These are phyloP conservation scores for Acrocephalus scirpaceus DNA, from an alignment of 2,797 vertebrate genomes.

Conservation along the genomic window DNA sequence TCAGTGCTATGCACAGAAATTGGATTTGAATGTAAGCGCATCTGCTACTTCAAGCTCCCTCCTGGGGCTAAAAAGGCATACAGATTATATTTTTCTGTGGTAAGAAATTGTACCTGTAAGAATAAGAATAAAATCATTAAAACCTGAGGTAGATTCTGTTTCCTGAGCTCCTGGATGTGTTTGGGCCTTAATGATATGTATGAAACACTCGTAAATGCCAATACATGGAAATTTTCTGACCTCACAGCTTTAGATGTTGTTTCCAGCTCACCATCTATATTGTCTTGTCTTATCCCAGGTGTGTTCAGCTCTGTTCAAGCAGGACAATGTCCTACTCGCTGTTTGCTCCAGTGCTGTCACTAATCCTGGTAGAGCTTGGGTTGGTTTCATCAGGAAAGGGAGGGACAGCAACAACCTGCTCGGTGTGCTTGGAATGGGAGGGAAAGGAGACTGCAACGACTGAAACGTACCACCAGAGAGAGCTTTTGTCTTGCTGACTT, in stretches of 20 bases:
- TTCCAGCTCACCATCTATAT: neutral
- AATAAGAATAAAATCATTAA: neutral
- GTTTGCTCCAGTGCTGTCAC: neutral
- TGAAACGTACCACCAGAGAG: slow-evolving; percentile 21
- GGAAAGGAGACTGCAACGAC: neutral
- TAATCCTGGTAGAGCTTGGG: neutral
- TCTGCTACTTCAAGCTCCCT: neutral
- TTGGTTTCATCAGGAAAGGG: accelerated
- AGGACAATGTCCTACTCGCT: neutral
- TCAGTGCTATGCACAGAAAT: neutral
- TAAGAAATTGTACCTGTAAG: neutral
- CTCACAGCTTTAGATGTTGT: neutral
- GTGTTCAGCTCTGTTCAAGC: neutral
- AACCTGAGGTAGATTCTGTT: neutral
- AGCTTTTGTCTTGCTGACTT: neutral
- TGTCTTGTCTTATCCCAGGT: neutral
- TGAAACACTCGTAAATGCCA: neutral
- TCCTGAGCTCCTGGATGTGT: neutral
- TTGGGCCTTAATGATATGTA: neutral
- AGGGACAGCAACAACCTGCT: neutral
- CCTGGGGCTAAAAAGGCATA: neutral
- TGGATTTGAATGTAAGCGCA: neutral
- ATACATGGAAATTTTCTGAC: neutral
- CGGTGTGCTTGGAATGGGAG: accelerated
- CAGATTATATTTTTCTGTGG: neutral